These are phyloP conservation scores for Scaptomyza reducta DNA, from an alignment of 2,888 invertebrate genomes.

Conservation along the genomic window DNA sequence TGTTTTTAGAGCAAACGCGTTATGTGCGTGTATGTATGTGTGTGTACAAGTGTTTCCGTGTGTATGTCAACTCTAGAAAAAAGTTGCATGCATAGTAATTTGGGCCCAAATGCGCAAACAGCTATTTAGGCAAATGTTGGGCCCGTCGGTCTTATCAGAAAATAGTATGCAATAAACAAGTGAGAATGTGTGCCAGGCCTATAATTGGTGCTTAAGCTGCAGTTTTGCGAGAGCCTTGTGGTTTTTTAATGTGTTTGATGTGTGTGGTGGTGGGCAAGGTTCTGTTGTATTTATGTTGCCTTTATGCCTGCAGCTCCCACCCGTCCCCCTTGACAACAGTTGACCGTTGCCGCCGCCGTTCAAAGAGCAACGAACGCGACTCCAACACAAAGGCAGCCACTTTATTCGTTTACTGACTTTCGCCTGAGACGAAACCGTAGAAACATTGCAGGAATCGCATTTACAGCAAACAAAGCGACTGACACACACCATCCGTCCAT, in stretches of 20 bases:
- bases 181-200: conserved; percentile 48
- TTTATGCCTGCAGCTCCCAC: conserved; percentile 58
- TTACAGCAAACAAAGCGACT: conserved; percentile 38
- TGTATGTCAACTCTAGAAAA: conserved; percentile 26
- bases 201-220: conserved; percentile 6
- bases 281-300: conserved; percentile 21
- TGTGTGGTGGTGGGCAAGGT: background rate
- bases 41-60: conserved; percentile 11
- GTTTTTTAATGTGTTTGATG: conserved; percentile 4
- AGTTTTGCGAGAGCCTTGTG: conserved; percentile 8
- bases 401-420: conserved; percentile 65
- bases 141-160: conserved; percentile 54
- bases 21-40: conserved; percentile 23
- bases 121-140: conserved; percentile 52
- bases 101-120: conserved; percentile 60
- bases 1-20: conserved; percentile 39
- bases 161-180: conserved; percentile 69
- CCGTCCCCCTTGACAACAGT: conserved; percentile 22
- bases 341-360: conserved; percentile 48
- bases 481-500: conserved; percentile 13
- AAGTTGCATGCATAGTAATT: conserved; percentile 71
- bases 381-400: conserved; percentile 61
- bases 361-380: conserved; percentile 66
- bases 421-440: conserved; percentile 50
- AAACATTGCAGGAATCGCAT: conserved; percentile 42